Conservation (phyloP, 2,113 vertebrate species). For the Galbula dea region DNA sequence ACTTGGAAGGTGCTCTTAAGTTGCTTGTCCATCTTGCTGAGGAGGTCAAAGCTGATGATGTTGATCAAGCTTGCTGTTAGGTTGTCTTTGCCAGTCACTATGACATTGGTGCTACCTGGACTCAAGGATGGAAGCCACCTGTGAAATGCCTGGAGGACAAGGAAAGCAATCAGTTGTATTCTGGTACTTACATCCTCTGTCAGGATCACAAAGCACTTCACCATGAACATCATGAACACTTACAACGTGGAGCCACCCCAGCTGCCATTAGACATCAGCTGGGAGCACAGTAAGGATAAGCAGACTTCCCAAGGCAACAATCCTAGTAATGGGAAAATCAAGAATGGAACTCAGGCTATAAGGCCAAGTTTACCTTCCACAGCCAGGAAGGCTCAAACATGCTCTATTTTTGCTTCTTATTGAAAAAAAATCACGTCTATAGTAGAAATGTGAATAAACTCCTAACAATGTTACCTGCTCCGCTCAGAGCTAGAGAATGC, state of each 20-base stretch:
- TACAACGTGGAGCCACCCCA: background rate
- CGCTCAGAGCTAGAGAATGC: background rate
- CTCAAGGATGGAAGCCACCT: constrained; percentile 90
- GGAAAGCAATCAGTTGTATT: background rate
- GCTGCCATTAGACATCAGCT: background rate
- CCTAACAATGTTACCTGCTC: background rate
- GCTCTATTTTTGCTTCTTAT: background rate
- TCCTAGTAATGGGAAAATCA: background rate
- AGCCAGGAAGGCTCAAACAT: background rate
- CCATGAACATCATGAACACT: background rate
- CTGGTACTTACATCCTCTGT: background rate
- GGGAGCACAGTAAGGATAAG: background rate
- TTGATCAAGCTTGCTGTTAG: constrained; percentile 83
- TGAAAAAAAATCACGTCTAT: background rate
- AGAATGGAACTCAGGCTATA: background rate
- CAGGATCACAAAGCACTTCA: background rate
- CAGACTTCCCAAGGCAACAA: background rate
- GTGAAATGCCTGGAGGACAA: constrained; percentile 81
- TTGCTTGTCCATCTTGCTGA: constrained; percentile 88
- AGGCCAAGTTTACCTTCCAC: background rate
- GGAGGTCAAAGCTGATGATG: constrained; percentile 95
- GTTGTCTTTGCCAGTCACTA: constrained; percentile 85
- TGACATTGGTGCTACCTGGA: constrained; percentile 83
- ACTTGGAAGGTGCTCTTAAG: constrained; percentile 82
- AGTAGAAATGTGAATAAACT: background rate